These are phyloP conservation scores for Tangachromis dhanisi DNA, from an alignment of 2,113 vertebrate genomes.

Conservation along the genomic window DNA sequence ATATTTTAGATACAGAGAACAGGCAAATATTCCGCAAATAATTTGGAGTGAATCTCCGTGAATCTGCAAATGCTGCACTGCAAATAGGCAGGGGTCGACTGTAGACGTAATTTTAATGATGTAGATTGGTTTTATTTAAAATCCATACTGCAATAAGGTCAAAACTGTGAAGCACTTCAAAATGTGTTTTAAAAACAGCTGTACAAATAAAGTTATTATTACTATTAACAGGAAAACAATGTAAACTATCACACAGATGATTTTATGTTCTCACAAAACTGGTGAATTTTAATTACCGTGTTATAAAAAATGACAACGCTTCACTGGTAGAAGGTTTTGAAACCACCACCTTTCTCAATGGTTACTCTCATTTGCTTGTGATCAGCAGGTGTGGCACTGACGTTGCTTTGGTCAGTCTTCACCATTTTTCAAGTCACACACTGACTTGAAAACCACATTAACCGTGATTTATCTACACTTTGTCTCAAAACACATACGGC, in stretches of 20 bases:
- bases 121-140: not conserved
- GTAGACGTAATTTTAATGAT: not conserved
- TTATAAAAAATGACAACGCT: not conserved
- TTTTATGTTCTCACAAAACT: not conserved
- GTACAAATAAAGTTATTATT: not conserved
- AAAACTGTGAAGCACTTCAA: not conserved
- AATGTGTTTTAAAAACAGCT: not conserved
- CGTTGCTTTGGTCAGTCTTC: not conserved
- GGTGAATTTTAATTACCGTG: not conserved
- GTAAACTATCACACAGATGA: not conserved
- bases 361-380: slow-evolving; percentile 17
- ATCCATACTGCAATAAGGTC: not conserved
- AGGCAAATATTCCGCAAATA: not conserved
- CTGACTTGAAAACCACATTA: not conserved
- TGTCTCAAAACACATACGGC: not conserved
- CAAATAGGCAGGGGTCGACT: not conserved
- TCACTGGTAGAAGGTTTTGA: not conserved
- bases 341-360: not conserved
- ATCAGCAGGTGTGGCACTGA: not conserved
- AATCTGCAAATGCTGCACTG: not conserved
- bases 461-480: not conserved
- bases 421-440: not conserved
- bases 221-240: not conserved
- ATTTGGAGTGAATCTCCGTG: not conserved
- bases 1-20: not conserved